phyloP scores from a whole-genome alignment of 2,888 invertebrate species.

The Trissoscelio sp. region DNA sequence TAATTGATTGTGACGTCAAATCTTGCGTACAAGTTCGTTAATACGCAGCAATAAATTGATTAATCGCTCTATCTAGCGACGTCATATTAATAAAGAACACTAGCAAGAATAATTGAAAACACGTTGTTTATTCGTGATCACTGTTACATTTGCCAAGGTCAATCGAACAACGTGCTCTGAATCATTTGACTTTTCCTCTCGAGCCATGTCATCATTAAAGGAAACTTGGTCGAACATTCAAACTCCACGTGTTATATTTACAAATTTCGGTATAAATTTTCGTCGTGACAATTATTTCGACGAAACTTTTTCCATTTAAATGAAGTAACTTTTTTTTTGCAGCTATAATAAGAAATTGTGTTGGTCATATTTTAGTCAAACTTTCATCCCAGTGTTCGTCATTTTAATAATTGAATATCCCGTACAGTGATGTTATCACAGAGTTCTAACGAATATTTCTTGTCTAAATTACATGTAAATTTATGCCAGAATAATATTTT shows the following conservation, averaged over 20 bases:
- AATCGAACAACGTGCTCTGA: constrained; percentile 24
- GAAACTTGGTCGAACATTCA: constrained; percentile 17
- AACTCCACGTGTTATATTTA: constrained; percentile 33
- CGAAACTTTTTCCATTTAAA: constrained; percentile 65
- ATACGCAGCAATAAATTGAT: constrained; percentile 20
- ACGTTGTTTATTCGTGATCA: constrained; percentile 41
- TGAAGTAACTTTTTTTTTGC: constrained; percentile 59
- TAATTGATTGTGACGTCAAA: constrained; percentile 21
- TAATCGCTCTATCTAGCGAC: constrained; percentile 8
- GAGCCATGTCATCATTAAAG: not conserved
- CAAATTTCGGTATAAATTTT: constrained; percentile 35
- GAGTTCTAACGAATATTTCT: constrained; percentile 70
- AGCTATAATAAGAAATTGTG: constrained; percentile 60
- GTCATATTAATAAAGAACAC: constrained; percentile 17
- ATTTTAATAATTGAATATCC: constrained; percentile 70
- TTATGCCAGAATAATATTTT: constrained; percentile 69
- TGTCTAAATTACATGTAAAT: constrained; percentile 66
- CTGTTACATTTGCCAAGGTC: constrained; percentile 36
- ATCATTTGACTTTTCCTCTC: constrained; percentile 25
- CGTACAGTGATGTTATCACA: constrained; percentile 67
- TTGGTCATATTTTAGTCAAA: constrained; percentile 67
- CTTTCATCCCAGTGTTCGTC: constrained; percentile 66
- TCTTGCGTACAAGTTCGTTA: constrained; percentile 4
- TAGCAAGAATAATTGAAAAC: constrained; percentile 31
- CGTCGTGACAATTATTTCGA: constrained; percentile 53